Percentiles rank a stretch among this genome's conserved stretches.
These are phyloP conservation scores for Hydriomena furcata DNA, from an alignment of 2,888 invertebrate genomes.

Conservation along the genomic window DNA sequence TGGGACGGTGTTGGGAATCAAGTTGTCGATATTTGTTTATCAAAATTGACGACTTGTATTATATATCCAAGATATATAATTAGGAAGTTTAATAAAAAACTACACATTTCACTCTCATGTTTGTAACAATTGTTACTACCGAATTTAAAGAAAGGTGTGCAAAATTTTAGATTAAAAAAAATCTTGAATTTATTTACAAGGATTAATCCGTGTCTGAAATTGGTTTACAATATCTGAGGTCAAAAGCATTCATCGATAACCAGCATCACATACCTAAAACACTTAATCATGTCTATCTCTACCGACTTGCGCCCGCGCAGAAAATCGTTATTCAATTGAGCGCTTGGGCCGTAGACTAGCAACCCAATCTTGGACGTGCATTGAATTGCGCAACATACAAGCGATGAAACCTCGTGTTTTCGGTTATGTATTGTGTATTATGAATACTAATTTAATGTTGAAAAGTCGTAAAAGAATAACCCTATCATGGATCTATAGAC, in stretches of 20 bases:
- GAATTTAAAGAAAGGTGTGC: too few species aligned
- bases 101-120: too few species aligned
- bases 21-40: slow-evolving; percentile 16
- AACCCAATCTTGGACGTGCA: slow-evolving; percentile 58
- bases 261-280: not conserved
- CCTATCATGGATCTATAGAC: slow-evolving; percentile 26
- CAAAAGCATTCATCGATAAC: slow-evolving; percentile 11
- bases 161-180: too few species aligned
- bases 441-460: slow-evolving; percentile 14
- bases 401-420: slow-evolving; percentile 11
- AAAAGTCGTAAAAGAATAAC: slow-evolving; percentile 22
- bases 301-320: slow-evolving; percentile 44
- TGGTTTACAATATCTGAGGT: too few species aligned
- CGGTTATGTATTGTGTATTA: slow-evolving; percentile 17
- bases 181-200: too few species aligned
- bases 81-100: too few species aligned
- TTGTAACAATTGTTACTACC: too few species aligned
- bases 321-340: slow-evolving; percentile 71
- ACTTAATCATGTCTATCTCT: slow-evolving; percentile 49
- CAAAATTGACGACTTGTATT: not conserved
- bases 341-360: slow-evolving; percentile 55
- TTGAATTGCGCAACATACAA: slow-evolving; percentile 37
- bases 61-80: too few species aligned
- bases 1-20: slow-evolving; percentile 24
- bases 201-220: too few species aligned